These are phyloP conservation scores for Craseonycteris thonglongyai DNA, from an alignment of 2,113 vertebrate species.

Conservation along the genomic window DNA sequence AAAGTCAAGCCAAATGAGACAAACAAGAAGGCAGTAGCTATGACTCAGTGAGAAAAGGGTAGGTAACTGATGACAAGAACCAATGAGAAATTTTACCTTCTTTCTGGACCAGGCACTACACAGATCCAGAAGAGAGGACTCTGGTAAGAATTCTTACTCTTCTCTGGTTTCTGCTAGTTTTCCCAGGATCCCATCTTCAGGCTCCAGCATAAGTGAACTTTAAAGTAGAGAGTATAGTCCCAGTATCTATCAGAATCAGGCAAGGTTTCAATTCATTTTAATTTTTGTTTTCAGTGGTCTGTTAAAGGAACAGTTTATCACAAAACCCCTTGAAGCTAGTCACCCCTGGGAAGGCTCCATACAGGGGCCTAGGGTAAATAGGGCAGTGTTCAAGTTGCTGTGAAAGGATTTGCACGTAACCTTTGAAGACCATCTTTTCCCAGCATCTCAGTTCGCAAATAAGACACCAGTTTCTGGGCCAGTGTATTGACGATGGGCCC, in stretches of 20 bases:
- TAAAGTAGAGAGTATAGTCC: not conserved
- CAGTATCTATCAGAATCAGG: not conserved
- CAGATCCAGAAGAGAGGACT: not conserved
- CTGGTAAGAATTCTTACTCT: not conserved
- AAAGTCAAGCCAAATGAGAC: not conserved
- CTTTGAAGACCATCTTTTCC: not conserved
- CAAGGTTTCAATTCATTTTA: not conserved
- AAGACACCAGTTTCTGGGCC: not conserved
- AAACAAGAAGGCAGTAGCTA: not conserved
- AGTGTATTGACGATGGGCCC: not conserved
- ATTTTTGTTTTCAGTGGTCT: not conserved
- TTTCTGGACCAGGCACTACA: rapidly evolving
- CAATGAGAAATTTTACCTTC: not conserved
- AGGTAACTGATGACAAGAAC: not conserved
- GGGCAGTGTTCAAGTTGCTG: not conserved
- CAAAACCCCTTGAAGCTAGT: not conserved
- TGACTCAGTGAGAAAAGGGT: not conserved
- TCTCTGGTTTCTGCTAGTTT: not conserved
- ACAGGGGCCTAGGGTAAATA: not conserved
- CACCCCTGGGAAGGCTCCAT: not conserved
- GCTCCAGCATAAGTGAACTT: not conserved
- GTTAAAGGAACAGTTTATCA: not conserved
- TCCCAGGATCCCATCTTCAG: not conserved
- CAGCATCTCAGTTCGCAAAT: not conserved
- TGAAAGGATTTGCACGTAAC: not conserved